A percentile compares a stretch with the other conserved stretches of the same genome.
These are phyloP conservation scores for Stichodactyla mertensii DNA, from an alignment of 64 coral and sea anemone genomes.

Conservation along the genomic window DNA sequence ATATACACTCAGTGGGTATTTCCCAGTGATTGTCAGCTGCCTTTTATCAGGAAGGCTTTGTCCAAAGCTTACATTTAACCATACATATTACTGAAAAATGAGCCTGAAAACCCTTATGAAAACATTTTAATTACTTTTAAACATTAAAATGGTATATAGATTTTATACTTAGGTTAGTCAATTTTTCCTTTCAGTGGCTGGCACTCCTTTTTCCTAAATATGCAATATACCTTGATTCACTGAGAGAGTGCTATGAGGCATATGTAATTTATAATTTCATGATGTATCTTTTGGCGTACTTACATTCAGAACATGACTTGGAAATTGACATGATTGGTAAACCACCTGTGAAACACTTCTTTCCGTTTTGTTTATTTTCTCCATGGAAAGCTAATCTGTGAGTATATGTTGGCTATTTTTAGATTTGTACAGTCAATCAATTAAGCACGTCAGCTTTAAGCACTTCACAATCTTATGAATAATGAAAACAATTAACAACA, in stretches of 20 bases:
- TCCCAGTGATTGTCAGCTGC: too few relatives aligned
- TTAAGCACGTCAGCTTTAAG: too few relatives aligned
- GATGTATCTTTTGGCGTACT: conserved; percentile 72
- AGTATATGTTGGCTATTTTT: background rate
- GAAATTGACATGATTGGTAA: conserved; percentile 56
- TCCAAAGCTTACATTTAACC: too few relatives aligned
- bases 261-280: conserved; percentile 95
- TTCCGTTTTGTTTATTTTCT: conserved; percentile 78
- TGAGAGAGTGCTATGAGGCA: conserved; percentile 96
- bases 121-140: too few relatives aligned
- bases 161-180: background rate
- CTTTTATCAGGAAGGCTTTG: too few relatives aligned
- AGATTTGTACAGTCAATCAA: background rate
- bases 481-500: too few relatives aligned
- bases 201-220: conserved; percentile 92
- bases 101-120: too few relatives aligned
- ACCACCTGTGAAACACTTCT: conserved; percentile 80
- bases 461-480: too few relatives aligned
- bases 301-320: conserved; percentile 64
- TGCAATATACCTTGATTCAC: conserved; percentile 88
- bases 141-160: background rate
- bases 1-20: too few relatives aligned
- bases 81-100: too few relatives aligned
- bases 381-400: conserved; percentile 86
- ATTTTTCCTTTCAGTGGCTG: conserved; percentile 67